Base-by-base conservation (phyloP, 2,797 vertebrate species). In the Rhinatrema bivittatum region DNA sequence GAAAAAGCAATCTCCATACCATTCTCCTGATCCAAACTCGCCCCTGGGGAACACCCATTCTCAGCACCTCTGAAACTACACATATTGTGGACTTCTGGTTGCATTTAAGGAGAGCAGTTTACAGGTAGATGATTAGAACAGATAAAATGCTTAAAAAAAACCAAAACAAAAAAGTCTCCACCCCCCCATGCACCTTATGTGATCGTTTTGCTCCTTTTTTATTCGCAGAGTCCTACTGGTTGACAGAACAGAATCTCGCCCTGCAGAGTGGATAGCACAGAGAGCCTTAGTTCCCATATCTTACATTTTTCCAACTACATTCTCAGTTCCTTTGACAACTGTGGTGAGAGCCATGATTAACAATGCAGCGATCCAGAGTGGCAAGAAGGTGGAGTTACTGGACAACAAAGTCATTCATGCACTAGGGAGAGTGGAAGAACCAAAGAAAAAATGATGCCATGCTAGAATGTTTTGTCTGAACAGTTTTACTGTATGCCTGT, bases 381-480 rank as follows among this genome's bases (percentile, higher is more conserved):
- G 78, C 23, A 50, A 62, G 42, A 79, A 74, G 42, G 56, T 35
- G 3, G 85, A 54, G 10, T 68, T 92, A 53, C 70, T 91, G 44
- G 86, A 90, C 34, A 89, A 89, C 60, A 79, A 84, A 47, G 70
- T 46, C 46, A 85, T 91, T 18, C 31, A 59, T 5, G 9, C 21
- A 5, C 66, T 87, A 53, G 81, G 71, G 10, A 82, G 77, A 41
- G 45, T 35, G 1, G 22, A 39, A 7, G 15, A 50, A 39, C 17
- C 29, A 12, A 19, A 61, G 45, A 11, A 23, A 10, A 16, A 46
- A 21, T 11, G 15, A 12, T 2, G n/a, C 3, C 2, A 2, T 22
- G 8, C 14, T 5, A 10, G 3, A 9, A 5, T 7, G 24, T 12
- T 24, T n/a, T 25, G 25, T 25, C n/a, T n/a, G n/a, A n/a, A n/a